Evolutionary conservation across 2,888 invertebrate species (phyloP), one percentile per base, ranked within the genome.

Genomic region (Synanthedon vespiformis): DNA sequence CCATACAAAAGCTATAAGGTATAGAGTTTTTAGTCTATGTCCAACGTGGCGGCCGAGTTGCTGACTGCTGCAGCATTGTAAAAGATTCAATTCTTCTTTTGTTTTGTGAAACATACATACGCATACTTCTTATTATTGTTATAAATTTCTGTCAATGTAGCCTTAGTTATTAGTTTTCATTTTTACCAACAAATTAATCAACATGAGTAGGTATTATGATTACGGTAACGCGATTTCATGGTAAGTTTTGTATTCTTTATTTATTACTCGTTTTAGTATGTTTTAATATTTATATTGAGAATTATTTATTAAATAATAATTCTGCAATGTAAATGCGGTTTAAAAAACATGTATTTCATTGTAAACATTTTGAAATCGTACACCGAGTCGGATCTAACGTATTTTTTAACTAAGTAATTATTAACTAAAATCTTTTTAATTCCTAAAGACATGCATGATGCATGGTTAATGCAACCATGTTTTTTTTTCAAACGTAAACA

Each of bases 171-270:
- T 68, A 71, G 70, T 74, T 70, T 16, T 64, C 69, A 62, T 63
- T 72, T 69, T 67, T 67, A 48, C 56, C 70, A 70, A 72, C 67
- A 70, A 72, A 70, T 34, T 69, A 74, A 61, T 72, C 75, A 83
- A 76, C 77, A 88, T 88, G 88, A 88, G 82, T 77, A 83, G 88
- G 78, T 88, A 88, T 81, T 88, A 82, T 81, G 88, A 88, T 80
- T 88, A 83, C 77, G 74, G 80, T 76, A 88, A 80, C 77, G 83
- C 80, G 68, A 79, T 88, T 79, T 85, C 88, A 80, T 88, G 88
- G 88, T 88, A 62, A 88, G 88, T 86, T 56, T 65, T 50, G 63
- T 61, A 61, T 44, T 44, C 44, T 12, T n/a, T 44, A 44, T 44
- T 13, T 44, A 34, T 34, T 34, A 34, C 34, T 34, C 10, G 34